Evolutionary conservation across 2,888 invertebrate genomes (phyloP).

Genomic region (Pemphredon lugubris): DNA sequence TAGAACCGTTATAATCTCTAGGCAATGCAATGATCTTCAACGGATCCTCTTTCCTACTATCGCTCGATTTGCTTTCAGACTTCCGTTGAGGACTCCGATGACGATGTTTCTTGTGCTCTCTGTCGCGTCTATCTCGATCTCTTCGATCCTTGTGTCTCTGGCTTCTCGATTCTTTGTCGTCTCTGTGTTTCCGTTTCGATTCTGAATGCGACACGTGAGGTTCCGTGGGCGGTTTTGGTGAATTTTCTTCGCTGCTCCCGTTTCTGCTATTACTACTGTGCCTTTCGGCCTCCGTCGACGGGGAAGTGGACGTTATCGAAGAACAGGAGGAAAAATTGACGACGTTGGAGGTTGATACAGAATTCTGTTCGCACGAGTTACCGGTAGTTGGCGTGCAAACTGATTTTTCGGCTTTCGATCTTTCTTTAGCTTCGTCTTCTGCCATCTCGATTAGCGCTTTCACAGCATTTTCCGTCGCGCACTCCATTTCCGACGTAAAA

Average conservation of each 20-base stretch:
- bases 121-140: constrained; percentile 66
- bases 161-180: constrained; percentile 60
- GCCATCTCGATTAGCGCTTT: constrained; percentile 80
- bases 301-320: constrained; percentile 52
- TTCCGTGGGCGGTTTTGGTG: constrained; percentile 55
- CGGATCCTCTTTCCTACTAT: constrained; percentile 47
- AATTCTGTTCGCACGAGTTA: constrained; percentile 34
- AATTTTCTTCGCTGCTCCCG: constrained; percentile 67
- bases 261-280: constrained; percentile 47
- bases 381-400: constrained; percentile 11
- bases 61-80: constrained; percentile 47
- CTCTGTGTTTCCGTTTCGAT: constrained; percentile 57
- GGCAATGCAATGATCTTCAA: constrained; percentile 36
- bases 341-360: constrained; percentile 19
- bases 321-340: constrained; percentile 49
- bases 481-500: constrained; percentile 76
- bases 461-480: constrained; percentile 78
- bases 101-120: constrained; percentile 67
- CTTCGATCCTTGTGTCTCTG: constrained; percentile 69
- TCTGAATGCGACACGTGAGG: constrained; percentile 37
- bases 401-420: constrained; percentile 61
- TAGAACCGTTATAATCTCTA: constrained; percentile 40
- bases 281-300: constrained; percentile 53
- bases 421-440: constrained; percentile 77
- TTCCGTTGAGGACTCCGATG: constrained; percentile 59